Conservation (phyloP, 1,140 invertebrate genomes). For the Drosophila eugracilis region DNA sequence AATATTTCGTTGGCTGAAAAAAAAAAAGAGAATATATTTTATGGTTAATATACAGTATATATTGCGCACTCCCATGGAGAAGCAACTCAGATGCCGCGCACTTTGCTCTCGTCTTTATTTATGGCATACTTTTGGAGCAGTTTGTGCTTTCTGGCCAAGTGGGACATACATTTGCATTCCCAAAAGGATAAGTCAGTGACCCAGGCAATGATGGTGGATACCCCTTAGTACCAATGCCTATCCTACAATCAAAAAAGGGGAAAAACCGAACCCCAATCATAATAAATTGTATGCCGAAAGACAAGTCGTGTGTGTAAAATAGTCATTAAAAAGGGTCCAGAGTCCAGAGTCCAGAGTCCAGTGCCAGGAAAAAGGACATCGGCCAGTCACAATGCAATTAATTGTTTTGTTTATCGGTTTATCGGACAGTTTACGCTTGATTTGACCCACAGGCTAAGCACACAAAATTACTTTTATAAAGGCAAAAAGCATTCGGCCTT, state of each 20-base stretch:
- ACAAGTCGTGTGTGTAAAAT: conserved; percentile 80
- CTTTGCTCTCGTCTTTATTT: conserved; percentile 29
- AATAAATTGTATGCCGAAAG: conserved; percentile 72
- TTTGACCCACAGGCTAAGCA: conserved; percentile 50
- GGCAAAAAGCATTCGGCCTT: not conserved
- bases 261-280: conserved; percentile 52
- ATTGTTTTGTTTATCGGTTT: conserved; percentile 82
- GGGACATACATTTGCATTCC: conserved; percentile 18
- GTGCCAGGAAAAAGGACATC: conserved; percentile 4
- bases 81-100: conserved; percentile 25
- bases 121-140: conserved; percentile 38
- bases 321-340: conserved; percentile 72
- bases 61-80: conserved; percentile 12
- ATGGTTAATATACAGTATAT: conserved; percentile 9
- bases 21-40: not conserved
- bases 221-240: conserved; percentile 2
- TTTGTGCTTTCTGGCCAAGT: not conserved
- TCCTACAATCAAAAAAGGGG: conserved; percentile 11
- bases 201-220: conserved; percentile 8
- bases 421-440: conserved; percentile 77
- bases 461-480: conserved; percentile 52
- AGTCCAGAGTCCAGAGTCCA: too few species aligned
- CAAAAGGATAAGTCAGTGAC: conserved; percentile 39
- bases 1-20: conserved; percentile 12
- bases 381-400: conserved; percentile 71